phyloP scores from a whole-genome alignment of 2,797 vertebrate species.

The Malacoraja senta region DNA sequence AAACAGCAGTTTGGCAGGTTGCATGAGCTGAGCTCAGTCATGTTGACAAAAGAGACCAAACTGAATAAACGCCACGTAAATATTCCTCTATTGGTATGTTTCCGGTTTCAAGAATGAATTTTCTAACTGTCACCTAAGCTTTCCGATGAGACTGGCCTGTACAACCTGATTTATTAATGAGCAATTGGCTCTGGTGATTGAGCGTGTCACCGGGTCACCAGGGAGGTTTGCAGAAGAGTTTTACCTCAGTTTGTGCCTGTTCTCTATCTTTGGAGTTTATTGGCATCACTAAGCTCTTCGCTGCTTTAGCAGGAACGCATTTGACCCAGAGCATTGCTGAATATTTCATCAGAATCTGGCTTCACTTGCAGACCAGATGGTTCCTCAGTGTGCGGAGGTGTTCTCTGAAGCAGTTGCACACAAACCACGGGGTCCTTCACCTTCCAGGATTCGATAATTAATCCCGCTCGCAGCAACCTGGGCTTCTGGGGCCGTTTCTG shows the following conservation, averaged over 20 bases:
- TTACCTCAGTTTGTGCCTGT: background rate
- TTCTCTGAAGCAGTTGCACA: background rate
- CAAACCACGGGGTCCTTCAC: background rate
- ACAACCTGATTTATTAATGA: background rate
- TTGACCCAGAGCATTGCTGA: slow-evolving; percentile 15
- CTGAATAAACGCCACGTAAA: background rate
- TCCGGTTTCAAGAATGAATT: background rate
- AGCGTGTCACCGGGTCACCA: background rate
- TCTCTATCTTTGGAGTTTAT: background rate
- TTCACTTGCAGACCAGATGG: slow-evolving; percentile 1
- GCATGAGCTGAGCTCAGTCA: background rate
- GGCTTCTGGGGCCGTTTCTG: background rate
- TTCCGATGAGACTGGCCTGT: background rate
- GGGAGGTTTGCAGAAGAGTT: background rate
- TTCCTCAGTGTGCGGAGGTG: background rate
- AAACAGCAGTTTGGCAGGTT: background rate
- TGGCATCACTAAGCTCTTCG: background rate
- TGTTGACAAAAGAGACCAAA: background rate
- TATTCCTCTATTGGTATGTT: background rate
- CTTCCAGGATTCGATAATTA: background rate
- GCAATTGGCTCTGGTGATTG: background rate
- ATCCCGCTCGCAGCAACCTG: background rate
- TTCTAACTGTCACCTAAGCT: background rate
- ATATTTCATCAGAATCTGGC: slow-evolving; percentile 36
- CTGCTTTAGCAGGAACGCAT: background rate